Evolutionary conservation across 2,888 invertebrate species (phyloP), one percentile per base, ranked within the genome.

Genomic region (Agonopterix alstromeriana): DNA sequence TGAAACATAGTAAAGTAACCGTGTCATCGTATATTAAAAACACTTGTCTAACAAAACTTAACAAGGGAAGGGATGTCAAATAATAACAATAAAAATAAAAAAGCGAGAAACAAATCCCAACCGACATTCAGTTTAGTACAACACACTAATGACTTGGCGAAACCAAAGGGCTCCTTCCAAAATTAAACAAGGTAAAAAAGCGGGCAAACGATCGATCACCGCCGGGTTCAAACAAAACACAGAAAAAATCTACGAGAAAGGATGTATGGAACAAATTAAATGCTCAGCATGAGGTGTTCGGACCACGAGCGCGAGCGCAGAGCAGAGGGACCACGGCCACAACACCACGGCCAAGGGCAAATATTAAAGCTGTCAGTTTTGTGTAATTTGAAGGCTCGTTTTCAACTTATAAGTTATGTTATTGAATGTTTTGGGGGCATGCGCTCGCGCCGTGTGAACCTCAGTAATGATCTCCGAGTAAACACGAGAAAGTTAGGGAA

Each of bases 261-360:
- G 86, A 85, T 83, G 83, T 75, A 79, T 77, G 83, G 82, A 86
- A 84, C 86, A 86, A 87, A 87, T 87, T 87, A 86, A 86, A 87
- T 76, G 85, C 86, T 70, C 87, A 86, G 87, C 87, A 75, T 87
- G 87, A 81, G 81, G 78, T 78, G 73, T 70, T 63, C 69, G 64
- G 45, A 11, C 35, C 35, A n/a, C 35, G 35, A 35, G n/a, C 4
- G 27, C 27, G n/a, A n/a, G 27, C 27, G 27, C 27, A 5, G 27
- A 27, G 27, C 27, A 27, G 27, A 27, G 27, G 27, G 27, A 27
- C 5, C 27, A 65, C 67, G 61, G 68, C 66, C 73, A 52, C 65
- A 67, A 5, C 27, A 27, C 27, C 67, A 58, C 66, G 68, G 73
- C 77, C 74, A 64, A 82, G 73, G 83, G 82, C 82, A 82, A 85